These are phyloP conservation scores for Motacilla tschutschensis DNA, from an alignment of 2,113 vertebrate species.

Conservation along the genomic window DNA sequence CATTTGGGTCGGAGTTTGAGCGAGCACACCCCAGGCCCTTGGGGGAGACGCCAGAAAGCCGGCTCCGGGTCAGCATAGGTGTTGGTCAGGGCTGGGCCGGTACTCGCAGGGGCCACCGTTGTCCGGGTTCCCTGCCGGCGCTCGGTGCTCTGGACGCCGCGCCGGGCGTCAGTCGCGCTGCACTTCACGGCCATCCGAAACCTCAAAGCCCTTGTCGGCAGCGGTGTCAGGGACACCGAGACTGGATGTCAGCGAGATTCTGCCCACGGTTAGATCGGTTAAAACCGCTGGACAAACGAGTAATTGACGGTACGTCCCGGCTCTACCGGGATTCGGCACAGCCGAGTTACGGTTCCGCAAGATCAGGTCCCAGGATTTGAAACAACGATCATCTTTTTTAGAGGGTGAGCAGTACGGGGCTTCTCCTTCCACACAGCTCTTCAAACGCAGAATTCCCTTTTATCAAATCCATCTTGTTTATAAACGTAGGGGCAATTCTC, in stretches of 20 bases:
- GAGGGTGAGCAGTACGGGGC: accelerated
- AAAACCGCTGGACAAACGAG: not conserved
- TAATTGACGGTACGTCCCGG: not conserved
- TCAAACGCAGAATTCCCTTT: not conserved
- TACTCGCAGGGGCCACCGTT: too few relatives aligned
- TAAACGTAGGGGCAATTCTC: not conserved
- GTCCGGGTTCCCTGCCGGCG: not conserved
- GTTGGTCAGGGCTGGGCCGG: too few relatives aligned
- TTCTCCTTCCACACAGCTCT: not conserved
- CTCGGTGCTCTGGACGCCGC: not conserved
- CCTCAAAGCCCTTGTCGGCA: not conserved
- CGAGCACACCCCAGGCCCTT: too few relatives aligned
- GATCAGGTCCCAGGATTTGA: not conserved
- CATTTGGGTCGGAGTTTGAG: too few relatives aligned
- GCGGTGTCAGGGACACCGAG: not conserved
- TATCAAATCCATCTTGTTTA: not conserved
- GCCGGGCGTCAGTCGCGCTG: too few relatives aligned
- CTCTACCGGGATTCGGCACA: not conserved
- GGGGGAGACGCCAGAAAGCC: not conserved
- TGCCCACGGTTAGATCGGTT: not conserved
- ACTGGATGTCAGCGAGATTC: not conserved
- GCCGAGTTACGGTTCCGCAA: not conserved
- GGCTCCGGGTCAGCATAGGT: too few relatives aligned
- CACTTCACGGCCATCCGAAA: not conserved
- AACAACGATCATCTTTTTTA: not conserved